phyloP scores from a whole-genome alignment of 2,888 invertebrate species.

The Ophion ventricosus region DNA sequence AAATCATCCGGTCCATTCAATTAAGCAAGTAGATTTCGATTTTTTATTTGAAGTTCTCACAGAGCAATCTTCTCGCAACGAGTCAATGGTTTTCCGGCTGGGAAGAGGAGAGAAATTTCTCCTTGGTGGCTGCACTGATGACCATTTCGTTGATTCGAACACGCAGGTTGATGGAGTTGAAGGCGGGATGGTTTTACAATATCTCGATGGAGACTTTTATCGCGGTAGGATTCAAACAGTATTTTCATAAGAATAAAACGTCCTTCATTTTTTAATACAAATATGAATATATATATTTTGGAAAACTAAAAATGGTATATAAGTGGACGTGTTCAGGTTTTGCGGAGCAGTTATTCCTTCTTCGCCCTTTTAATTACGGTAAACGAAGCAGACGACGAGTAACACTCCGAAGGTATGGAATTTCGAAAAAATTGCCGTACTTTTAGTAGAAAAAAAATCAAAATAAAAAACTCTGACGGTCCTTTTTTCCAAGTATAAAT shows the following conservation, averaged over 20 bases:
- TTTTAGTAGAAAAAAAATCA: too few relatives aligned
- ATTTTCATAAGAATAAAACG: not conserved
- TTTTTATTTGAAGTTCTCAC: not conserved
- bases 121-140: constrained; percentile 64
- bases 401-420: not conserved
- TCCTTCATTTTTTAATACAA: not conserved
- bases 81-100: constrained; percentile 75
- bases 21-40: not conserved
- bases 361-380: constrained; percentile 67
- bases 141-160: constrained; percentile 70
- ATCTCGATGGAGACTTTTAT: constrained; percentile 74
- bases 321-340: constrained; percentile 64
- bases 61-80: constrained; percentile 59
- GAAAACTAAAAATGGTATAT: not conserved
- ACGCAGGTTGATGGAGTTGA: constrained; percentile 68
- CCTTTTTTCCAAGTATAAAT: not conserved
- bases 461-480: not conserved
- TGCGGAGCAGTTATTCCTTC: constrained; percentile 71
- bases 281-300: not conserved
- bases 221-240: constrained; percentile 63
- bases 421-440: not conserved
- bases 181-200: constrained; percentile 73
- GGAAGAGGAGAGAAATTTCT: constrained; percentile 64
- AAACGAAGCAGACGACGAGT: not conserved
- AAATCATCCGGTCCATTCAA: not conserved